Evolutionary conservation across 1,140 invertebrate species (phyloP).

Genomic region (Orchesella cincta): DNA sequence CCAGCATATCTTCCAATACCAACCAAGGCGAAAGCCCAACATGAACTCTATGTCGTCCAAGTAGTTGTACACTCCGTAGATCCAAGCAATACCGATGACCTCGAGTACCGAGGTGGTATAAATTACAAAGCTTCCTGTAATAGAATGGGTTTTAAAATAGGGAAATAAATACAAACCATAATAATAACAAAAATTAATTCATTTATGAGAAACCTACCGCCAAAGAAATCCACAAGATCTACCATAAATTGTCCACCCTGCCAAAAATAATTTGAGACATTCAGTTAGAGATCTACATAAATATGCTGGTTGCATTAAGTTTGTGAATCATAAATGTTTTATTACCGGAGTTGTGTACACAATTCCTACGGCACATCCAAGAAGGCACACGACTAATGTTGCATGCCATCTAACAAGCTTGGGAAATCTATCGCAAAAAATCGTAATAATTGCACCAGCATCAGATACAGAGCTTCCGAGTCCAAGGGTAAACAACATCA

Average conservation of each 20-base stretch:
- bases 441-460: conserved; percentile 59
- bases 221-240: conserved; percentile 82
- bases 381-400: conserved; percentile 60
- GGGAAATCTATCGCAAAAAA: conserved; percentile 71
- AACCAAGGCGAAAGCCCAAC: conserved; percentile 52
- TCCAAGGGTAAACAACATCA: conserved; percentile 80
- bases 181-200: not conserved
- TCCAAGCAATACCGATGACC: conserved; percentile 69
- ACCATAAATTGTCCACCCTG: conserved; percentile 82
- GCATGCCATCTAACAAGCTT: conserved; percentile 65
- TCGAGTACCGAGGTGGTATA: conserved; percentile 73
- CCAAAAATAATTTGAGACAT: not conserved
- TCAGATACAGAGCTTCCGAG: conserved; percentile 57
- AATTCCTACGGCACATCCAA: conserved; percentile 62
- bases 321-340: not conserved
- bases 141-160: too few relatives aligned
- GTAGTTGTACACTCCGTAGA: conserved; percentile 64
- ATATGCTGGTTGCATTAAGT: too few relatives aligned
- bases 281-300: too few relatives aligned
- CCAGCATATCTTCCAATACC: conserved; percentile 57
- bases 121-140: conserved; percentile 71
- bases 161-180: not conserved
- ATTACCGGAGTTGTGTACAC: conserved; percentile 69
- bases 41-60: conserved; percentile 58
- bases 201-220: conserved; percentile 60